Base-by-base conservation (phyloP, 2,888 invertebrate species). In the Anagyrus pseudococci region DNA sequence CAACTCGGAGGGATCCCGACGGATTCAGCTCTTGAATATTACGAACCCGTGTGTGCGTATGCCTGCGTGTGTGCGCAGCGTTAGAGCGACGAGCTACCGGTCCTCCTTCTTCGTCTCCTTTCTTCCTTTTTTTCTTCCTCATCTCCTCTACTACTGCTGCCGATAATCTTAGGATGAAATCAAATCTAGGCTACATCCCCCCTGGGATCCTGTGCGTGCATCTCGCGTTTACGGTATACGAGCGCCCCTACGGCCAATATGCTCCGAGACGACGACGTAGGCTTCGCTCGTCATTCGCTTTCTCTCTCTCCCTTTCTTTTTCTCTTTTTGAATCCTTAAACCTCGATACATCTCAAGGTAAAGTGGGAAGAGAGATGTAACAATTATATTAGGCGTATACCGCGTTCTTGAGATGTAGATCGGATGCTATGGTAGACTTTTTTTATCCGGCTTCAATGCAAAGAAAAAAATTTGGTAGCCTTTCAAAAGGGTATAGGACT, bases 81-180 rank as follows among this genome's bases (percentile, higher is more conserved):
- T n/a, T n/a, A n/a, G n/a, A n/a, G 22, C n/a, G 17, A n/a, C 1
- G 47, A 43, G 65, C 55, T 62, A 59, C 58, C 48, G 66, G 43
- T 56, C 59, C 50, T 57, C 19, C 44, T 52, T 17, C 25, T 43
- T 37, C 15, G 2, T 37, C 8, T 37, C 8, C 15, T 37, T 37
- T 37, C 15, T 37, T 37, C 8, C 33, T 48, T 44, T 23, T 46
- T 37, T 8, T 15, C 33, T 37, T 15, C 13, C 33, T 37, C 33
- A 37, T 37, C 33, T 37, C 33, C 33, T 10, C 33, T 37, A 10
- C 33, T 44, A 20, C 46, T 46, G 46, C 46, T 48, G 54, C 67
- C 69, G 71, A 73, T 72, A 75, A 78, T 78, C 78, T 77, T 64
- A 69, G 71, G 74, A 72, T 72, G 75, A 72, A 75, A 78, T 78